These are phyloP conservation scores for Monomorium pharaonis DNA, from an alignment of 1,140 invertebrate species.

Conservation along the genomic window DNA sequence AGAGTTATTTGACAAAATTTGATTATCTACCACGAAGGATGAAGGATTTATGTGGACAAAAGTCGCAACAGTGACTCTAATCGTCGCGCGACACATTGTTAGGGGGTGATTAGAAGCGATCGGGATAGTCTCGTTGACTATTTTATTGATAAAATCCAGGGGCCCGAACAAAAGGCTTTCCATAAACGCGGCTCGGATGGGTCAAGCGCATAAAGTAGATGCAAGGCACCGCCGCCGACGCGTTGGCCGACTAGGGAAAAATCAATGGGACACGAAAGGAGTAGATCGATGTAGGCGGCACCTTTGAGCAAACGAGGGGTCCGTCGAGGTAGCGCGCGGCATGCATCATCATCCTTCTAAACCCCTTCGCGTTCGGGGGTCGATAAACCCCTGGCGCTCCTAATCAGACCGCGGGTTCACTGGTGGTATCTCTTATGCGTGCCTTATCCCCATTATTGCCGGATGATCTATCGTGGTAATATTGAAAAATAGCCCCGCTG, in stretches of 20 bases:
- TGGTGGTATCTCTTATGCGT: conserved; percentile 56
- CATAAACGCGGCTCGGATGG: not conserved
- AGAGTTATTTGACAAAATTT: not conserved
- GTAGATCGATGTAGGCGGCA: conserved; percentile 69
- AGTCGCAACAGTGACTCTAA: not conserved
- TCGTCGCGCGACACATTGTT: not conserved
- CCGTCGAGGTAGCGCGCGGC: conserved; percentile 52
- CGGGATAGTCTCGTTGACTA: conserved; percentile 57
- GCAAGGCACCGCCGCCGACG: not conserved
- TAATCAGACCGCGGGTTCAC: conserved; percentile 68
- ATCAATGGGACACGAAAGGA: conserved; percentile 65
- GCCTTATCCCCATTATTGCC: conserved; percentile 72
- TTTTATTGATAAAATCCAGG: conserved; percentile 56
- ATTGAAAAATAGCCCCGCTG: conserved; percentile 73
- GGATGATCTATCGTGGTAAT: conserved; percentile 75
- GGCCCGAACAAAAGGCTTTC: not conserved
- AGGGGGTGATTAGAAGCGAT: not conserved
- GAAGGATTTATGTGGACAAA: not conserved
- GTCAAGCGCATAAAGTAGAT: not conserved
- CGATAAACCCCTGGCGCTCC: conserved; percentile 66
- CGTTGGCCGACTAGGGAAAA: conserved; percentile 17
- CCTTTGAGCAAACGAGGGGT: conserved; percentile 62
- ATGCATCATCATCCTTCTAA: conserved; percentile 63
- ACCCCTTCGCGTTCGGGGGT: conserved; percentile 52
- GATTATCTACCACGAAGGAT: not conserved